A percentile compares a stretch with the other conserved stretches of the same genome.
Evolutionary conservation across 2,113 vertebrate species (phyloP).

Genomic region (Setophaga petechia): DNA sequence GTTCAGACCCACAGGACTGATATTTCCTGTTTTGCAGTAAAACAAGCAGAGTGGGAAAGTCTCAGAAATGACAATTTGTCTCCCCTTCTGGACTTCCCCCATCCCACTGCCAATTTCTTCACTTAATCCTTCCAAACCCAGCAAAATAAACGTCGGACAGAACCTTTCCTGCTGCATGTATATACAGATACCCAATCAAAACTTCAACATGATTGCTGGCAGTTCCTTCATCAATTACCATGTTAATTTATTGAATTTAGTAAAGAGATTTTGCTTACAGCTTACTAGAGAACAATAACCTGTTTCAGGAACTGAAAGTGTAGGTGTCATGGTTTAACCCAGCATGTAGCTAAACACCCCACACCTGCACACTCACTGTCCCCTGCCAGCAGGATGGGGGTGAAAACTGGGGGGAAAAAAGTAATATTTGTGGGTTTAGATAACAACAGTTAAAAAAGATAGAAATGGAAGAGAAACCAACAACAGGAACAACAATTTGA

Average conservation of each 20-base stretch:
- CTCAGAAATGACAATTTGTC: background rate
- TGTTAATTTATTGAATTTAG: background rate
- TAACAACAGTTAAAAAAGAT: background rate
- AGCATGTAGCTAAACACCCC: background rate
- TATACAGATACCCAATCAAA: background rate
- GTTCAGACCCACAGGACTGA: background rate
- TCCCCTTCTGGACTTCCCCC: background rate
- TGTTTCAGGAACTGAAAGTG: background rate
- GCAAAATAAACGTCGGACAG: background rate
- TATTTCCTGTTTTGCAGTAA: background rate
- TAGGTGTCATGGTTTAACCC: background rate
- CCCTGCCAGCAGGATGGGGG: accelerated
- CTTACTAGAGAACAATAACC: background rate
- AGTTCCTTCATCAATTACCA: background rate
- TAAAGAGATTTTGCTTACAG: background rate
- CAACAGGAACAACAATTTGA: background rate
- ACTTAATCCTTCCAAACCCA: background rate
- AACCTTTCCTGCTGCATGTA: background rate
- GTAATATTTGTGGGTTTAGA: background rate
- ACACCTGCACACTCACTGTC: too few species aligned
- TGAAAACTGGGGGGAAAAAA: accelerated
- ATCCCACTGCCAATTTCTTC: background rate
- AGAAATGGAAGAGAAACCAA: background rate
- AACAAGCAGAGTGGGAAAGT: background rate
- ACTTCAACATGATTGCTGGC: background rate